Evolutionary conservation across 2,888 invertebrate genomes (phyloP).

Genomic region (Pilophorus perplexus): DNA sequence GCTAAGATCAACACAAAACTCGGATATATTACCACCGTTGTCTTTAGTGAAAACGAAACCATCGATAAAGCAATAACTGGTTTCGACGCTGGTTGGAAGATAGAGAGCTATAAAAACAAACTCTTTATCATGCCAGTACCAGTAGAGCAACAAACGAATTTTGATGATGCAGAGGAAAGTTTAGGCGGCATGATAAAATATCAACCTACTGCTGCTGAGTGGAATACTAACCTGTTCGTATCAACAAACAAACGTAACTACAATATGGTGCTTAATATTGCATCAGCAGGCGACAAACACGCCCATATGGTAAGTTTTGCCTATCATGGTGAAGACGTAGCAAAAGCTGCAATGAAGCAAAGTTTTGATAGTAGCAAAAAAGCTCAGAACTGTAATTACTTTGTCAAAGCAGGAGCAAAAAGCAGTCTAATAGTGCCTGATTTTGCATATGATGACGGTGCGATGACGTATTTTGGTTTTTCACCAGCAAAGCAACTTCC

Average conservation of each 20-base stretch:
- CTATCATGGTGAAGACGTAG: neutral
- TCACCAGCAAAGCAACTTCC: neutral
- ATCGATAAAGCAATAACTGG: neutral
- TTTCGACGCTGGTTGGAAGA: neutral
- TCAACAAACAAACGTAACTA: neutral
- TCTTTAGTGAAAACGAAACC: neutral
- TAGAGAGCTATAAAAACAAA: neutral
- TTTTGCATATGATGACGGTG: neutral
- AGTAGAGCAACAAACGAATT: neutral
- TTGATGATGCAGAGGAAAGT: neutral
- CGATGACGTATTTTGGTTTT: neutral
- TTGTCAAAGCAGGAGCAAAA: neutral
- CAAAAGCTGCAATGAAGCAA: neutral
- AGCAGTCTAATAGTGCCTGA: neutral
- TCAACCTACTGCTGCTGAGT: neutral
- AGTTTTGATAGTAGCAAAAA: neutral
- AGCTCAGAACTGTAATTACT: neutral
- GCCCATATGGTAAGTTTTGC: neutral
- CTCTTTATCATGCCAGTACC: neutral
- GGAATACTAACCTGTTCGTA: neutral
- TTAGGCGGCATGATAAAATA: neutral
- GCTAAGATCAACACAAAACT: neutral
- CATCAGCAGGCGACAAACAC: neutral
- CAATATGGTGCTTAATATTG: neutral
- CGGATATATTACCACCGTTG: neutral